These are phyloP conservation scores for Rhagologus leucostigma DNA, from an alignment of 2,113 vertebrate species.

Conservation along the genomic window DNA sequence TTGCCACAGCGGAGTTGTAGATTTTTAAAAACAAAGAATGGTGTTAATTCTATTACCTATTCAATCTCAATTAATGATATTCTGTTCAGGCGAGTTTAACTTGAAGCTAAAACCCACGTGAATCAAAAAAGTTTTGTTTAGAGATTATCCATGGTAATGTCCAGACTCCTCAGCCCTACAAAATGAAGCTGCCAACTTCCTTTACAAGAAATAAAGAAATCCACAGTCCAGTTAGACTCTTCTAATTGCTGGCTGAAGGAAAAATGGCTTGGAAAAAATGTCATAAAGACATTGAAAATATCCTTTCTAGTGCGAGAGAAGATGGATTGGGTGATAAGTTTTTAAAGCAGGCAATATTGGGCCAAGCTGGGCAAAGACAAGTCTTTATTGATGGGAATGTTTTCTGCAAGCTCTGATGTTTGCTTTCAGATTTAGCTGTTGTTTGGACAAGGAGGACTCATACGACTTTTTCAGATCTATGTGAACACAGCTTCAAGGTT, in stretches of 20 bases:
- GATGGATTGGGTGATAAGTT: slow-evolving; percentile 11
- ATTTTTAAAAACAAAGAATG: neutral
- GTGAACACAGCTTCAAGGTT: slow-evolving; percentile 43
- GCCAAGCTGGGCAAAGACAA: slow-evolving; percentile 25
- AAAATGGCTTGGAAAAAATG: neutral
- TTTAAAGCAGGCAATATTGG: slow-evolving; percentile 29
- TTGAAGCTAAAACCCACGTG: neutral
- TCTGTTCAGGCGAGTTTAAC: neutral
- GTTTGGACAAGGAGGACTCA: slow-evolving; percentile 63
- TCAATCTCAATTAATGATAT: neutral
- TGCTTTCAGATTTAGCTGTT: slow-evolving; percentile 65
- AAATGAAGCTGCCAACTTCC: neutral
- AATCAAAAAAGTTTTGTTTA: neutral
- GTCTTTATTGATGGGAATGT: slow-evolving; percentile 57
- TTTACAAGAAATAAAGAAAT: slow-evolving; percentile 2
- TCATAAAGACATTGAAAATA: slow-evolving; percentile 17
- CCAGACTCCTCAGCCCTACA: neutral
- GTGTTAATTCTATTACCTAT: neutral
- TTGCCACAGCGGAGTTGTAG: neutral
- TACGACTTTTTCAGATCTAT: slow-evolving; percentile 45
- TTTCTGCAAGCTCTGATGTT: slow-evolving; percentile 51
- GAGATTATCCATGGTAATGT: neutral
- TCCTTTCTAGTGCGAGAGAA: neutral
- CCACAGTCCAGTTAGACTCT: neutral
- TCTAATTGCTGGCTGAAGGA: neutral